Conservation (phyloP, 2,888 invertebrate species). For the Lasioglossum marginatum region DNA sequence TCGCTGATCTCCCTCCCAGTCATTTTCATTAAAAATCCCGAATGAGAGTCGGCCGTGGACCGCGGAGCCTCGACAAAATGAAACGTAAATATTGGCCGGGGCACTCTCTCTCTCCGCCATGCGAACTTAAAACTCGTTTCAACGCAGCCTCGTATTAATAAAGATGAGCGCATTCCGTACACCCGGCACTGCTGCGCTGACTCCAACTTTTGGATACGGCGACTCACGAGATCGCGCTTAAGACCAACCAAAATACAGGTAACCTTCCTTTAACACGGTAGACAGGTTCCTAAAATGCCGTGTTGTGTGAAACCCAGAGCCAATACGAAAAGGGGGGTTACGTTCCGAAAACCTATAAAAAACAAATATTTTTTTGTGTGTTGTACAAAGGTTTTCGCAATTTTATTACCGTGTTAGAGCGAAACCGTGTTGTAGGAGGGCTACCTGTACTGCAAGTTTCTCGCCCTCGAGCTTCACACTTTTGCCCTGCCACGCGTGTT, state of each 20-base stretch:
- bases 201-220: conserved; percentile 60
- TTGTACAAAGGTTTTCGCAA: too few species aligned
- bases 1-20: conserved; percentile 19
- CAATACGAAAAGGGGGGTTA: too few species aligned
- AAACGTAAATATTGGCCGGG: conserved; percentile 80
- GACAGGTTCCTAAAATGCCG: too few species aligned
- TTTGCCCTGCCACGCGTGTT: background rate
- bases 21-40: conserved; percentile 63
- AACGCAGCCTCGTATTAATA: conserved; percentile 75
- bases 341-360: too few species aligned
- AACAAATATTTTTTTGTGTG: too few species aligned
- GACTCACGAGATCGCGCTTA: conserved; percentile 67
- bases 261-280: too few species aligned
- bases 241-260: conserved; percentile 66
- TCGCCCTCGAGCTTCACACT: background rate
- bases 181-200: conserved; percentile 65
- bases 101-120: conserved; percentile 61
- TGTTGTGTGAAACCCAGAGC: too few species aligned
- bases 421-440: too few species aligned
- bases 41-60: conserved; percentile 69
- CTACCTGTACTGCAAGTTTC: conserved; percentile 7
- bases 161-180: conserved; percentile 77
- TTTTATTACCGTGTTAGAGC: too few species aligned
- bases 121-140: conserved; percentile 73
- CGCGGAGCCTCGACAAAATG: conserved; percentile 75